Evolutionary conservation across 2,797 vertebrate species (phyloP), one percentile per base, ranked within the genome.

Genomic region (Crypturellus tataupa): DNA sequence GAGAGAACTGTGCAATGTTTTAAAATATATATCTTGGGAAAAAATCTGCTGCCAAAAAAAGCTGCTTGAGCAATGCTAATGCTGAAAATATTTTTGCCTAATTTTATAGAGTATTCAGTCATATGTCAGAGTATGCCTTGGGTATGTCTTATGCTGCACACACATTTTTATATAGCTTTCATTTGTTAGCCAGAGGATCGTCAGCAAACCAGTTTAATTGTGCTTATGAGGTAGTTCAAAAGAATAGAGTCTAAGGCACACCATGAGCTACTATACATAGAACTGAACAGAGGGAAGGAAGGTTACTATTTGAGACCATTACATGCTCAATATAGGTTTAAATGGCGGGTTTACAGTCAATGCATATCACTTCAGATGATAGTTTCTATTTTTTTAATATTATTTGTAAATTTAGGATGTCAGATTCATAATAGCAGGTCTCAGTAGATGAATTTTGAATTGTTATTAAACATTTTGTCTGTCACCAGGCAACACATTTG

Each of bases 81-180:
- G 53, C 27, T 73, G 59, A 35, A 92, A 94, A 88, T 72, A 94
- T 8, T 76, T 92, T 87, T 91, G 84, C 23, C 42, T 69, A 37
- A 68, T 91, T 91, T 93, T 77, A 90, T 87, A 37, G 58, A 27
- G 62, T 75, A 94, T 87, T 95, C 67, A 89, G 96, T 95, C 63
- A 37, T 90, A 46, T 89, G 75, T 82, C 37, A 69, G 44, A 80
- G 10, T 70, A 71, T 42, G 44, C 73, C 63, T 62, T 65, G 35
- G 37, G 23, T 90, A 86, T 39, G 47, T 71, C 81, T 87, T 89
- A 55, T 4, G 73, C 51, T 73, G 24, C 49, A 77, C 78, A 60
- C 23, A 29, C 0, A 0, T 62, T 84, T 92, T 87, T 76, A 25
- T 17, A 76, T 39, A 71, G 33, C 56, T 84, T 86, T 70, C 69